These are phyloP conservation scores for Gopherus flavomarginatus DNA, from an alignment of 2,113 vertebrate species.

Conservation along the genomic window DNA sequence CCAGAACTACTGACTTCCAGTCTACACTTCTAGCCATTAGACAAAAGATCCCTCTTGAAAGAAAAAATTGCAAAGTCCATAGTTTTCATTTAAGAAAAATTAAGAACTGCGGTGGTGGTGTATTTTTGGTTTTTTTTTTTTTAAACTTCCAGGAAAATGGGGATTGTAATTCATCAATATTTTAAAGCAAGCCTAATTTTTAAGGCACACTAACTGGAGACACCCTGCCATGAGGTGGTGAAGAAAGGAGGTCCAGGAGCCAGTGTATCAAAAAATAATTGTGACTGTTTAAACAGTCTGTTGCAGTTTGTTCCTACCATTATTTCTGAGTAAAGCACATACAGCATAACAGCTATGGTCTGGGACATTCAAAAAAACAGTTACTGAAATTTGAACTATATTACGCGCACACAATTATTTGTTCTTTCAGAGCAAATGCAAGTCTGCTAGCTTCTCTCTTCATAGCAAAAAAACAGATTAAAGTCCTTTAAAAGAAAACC, in stretches of 20 bases:
- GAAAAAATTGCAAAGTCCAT: not conserved
- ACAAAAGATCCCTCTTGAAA: not conserved
- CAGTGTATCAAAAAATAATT: constrained; percentile 28
- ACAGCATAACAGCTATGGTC: constrained; percentile 66
- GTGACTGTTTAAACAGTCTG: constrained; percentile 45
- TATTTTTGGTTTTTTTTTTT: not conserved
- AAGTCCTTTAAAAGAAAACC: no score
- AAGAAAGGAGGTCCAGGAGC: not conserved
- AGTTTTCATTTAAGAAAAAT: not conserved
- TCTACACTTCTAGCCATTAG: not conserved
- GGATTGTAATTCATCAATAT: constrained; percentile 5
- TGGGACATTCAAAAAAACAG: constrained; percentile 67
- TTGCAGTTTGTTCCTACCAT: constrained; percentile 55
- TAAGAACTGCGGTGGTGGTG: not conserved
- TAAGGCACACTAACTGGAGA: constrained; percentile 7
- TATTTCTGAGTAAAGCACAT: constrained; percentile 65
- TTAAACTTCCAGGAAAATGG: constrained; percentile 18
- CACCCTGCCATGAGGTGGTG: constrained; percentile 15
- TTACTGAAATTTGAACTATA: constrained; percentile 67
- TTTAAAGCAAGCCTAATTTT: not conserved
- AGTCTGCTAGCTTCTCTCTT: constrained; percentile 52
- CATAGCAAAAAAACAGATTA: constrained; percentile 15
- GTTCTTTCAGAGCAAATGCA: constrained; percentile 17
- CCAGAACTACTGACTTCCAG: not conserved
- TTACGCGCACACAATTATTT: constrained; percentile 58